Conservation (phyloP, 2,888 invertebrate species). For the Parelbella ahira region DNA sequence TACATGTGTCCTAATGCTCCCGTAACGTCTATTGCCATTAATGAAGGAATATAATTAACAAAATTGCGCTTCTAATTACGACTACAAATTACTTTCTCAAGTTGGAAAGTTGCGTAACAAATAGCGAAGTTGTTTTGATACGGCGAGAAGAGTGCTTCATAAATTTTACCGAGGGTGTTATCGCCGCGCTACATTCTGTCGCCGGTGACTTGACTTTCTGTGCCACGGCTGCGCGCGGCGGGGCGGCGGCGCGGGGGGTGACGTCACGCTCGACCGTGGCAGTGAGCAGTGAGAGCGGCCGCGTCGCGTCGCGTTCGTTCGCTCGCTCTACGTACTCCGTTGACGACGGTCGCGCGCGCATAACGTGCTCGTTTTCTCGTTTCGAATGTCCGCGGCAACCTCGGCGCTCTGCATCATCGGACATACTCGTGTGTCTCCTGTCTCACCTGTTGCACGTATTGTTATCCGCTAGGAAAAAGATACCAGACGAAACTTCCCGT, state of each 20-base stretch:
- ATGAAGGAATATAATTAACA: slow-evolving; percentile 23
- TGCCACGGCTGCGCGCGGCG: slow-evolving; percentile 61
- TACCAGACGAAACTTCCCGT: slow-evolving; percentile 37
- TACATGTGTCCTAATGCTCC: slow-evolving; percentile 12
- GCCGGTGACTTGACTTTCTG: slow-evolving; percentile 72
- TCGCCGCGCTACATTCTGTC: slow-evolving; percentile 73
- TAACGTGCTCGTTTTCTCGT: slow-evolving; percentile 61
- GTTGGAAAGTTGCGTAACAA: slow-evolving; percentile 65
- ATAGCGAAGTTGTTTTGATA: slow-evolving; percentile 65
- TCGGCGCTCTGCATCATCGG: slow-evolving; percentile 46
- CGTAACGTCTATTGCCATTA: slow-evolving; percentile 10
- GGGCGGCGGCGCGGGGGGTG: slow-evolving; percentile 51
- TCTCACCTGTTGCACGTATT: slow-evolving; percentile 61
- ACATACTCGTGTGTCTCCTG: slow-evolving; percentile 50
- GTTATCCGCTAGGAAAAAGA: slow-evolving; percentile 57
- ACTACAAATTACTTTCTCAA: slow-evolving; percentile 45
- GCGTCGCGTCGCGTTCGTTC: slow-evolving; percentile 62
- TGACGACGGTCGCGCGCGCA: slow-evolving; percentile 74
- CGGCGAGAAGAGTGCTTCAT: slow-evolving; percentile 52
- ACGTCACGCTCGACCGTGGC: slow-evolving; percentile 80
- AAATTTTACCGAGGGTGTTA: slow-evolving; percentile 66
- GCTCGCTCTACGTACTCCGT: slow-evolving; percentile 68
- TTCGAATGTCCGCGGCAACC: slow-evolving; percentile 52
- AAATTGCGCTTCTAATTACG: slow-evolving; percentile 18
- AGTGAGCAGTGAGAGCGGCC: slow-evolving; percentile 79